phyloP scores from a whole-genome alignment of 2,113 vertebrate genomes.

The Callipepla squamata region DNA sequence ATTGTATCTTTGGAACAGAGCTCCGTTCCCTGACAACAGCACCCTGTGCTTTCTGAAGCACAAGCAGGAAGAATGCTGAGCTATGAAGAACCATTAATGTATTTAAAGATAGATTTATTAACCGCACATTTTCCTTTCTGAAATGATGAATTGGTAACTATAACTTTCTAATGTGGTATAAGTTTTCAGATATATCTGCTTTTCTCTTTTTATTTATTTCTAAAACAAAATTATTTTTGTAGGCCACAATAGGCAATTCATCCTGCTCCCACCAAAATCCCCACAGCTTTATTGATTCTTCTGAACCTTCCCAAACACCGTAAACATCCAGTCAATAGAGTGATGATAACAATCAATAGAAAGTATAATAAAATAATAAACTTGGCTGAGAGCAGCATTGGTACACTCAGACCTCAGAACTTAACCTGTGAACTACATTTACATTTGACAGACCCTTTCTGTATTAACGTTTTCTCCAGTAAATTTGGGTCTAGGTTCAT shows the following conservation, averaged over 20 bases:
- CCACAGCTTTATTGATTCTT: background rate
- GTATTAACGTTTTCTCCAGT: background rate
- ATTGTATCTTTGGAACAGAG: background rate
- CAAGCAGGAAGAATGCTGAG: background rate
- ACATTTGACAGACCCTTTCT: background rate
- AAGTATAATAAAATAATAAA: constrained; percentile 23
- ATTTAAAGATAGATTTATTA: background rate
- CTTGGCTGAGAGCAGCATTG: background rate
- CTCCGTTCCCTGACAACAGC: background rate
- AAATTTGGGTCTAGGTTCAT: background rate
- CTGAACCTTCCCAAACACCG: background rate
- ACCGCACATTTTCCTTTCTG: background rate
- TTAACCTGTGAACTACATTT: background rate
- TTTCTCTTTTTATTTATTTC: background rate
- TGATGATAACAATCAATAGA: background rate
- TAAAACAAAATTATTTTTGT: background rate
- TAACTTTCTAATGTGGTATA: background rate
- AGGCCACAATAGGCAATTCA: background rate
- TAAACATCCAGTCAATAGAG: background rate
- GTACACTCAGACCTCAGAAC: background rate
- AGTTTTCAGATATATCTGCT: background rate
- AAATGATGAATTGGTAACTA: background rate
- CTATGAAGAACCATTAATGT: fast-evolving
- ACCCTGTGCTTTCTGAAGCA: background rate
- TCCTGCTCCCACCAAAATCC: background rate